Conservation (phyloP, 2,888 invertebrate species). For the Arge pagana region DNA sequence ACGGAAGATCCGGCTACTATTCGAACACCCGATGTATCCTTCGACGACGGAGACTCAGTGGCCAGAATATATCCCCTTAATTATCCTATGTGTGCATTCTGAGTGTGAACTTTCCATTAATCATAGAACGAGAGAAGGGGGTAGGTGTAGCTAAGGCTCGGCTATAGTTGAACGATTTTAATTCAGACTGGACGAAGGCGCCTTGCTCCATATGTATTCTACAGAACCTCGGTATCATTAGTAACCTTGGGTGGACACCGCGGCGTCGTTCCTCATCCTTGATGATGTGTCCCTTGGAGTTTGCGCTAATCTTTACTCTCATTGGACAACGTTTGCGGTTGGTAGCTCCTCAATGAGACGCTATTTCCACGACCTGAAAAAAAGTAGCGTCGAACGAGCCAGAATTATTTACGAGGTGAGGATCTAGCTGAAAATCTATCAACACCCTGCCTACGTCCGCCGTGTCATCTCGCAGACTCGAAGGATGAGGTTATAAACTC, state of each 20-base stretch:
- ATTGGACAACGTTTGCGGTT: no score
- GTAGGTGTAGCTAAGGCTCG: slow-evolving; percentile 29
- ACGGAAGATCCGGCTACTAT: no score
- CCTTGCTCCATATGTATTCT: slow-evolving; percentile 54
- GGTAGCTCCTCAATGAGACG: no score
- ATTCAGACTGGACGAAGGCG: slow-evolving; percentile 51
- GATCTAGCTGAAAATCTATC: no score
- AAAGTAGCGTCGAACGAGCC: no score
- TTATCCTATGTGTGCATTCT: slow-evolving; percentile 59
- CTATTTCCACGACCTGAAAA: no score
- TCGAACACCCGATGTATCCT: slow-evolving; percentile 52
- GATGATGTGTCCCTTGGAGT: slow-evolving; percentile 44
- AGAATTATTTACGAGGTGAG: no score
- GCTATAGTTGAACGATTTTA: slow-evolving; percentile 54
- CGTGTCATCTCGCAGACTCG: no score
- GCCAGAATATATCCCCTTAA: slow-evolving; percentile 58
- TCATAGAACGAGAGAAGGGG: slow-evolving; percentile 52
- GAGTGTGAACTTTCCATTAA: slow-evolving; percentile 60
- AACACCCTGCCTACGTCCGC: no score
- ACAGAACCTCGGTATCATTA: slow-evolving; percentile 55
- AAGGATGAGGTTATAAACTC: no score
- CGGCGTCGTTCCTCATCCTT: slow-evolving; percentile 56
- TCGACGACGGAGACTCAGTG: slow-evolving; percentile 52
- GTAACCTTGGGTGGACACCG: slow-evolving; percentile 56
- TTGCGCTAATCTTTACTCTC: slow-evolving; percentile 26